Evolutionary conservation across 2,888 invertebrate genomes (phyloP), one percentile per base, ranked within the genome.

Genomic region (Trilocha varians): DNA sequence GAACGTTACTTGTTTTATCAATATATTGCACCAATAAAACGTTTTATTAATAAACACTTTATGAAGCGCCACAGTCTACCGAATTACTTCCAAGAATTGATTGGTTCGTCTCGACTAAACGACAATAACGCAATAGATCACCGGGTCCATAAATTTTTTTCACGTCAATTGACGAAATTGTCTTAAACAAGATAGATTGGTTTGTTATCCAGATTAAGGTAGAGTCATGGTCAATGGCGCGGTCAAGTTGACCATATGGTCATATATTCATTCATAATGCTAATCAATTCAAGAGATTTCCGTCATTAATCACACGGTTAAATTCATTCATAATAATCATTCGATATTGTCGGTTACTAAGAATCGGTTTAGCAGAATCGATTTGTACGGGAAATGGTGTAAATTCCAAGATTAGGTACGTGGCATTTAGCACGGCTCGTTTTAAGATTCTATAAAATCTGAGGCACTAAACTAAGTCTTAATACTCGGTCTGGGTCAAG

Each of bases 231-330:
- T n/a, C n/a, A n/a, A 5, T 2, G 11, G 6, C 25, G 6, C 25
- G 25, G 25, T 25, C 6, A 9, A 2, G 8, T 51, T 54, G 48
- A 51, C 39, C 41, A 44, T 49, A 54, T 41, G 47, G 50, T 43
- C 49, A 51, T 51, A 50, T 52, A 52, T 50, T 49, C 48, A 40
- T 47, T 42, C 60, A 60, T 59, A 65, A 65, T 68, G 73, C 70
- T 55, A 62, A 62, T 59, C 47, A 57, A 64, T 57, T 51, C 55
- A 52, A 63, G 60, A 62, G 62, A 63, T 75, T 80, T 75, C 77
- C 77, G 66, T 68, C 64, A 70, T 70, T 70, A 74, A 79, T 79
- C 70, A 71, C 62, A 71, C 68, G 70, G 65, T 58, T 70, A 70
- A 75, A 78, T 78, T 67, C 72, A 76, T 78, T 67, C 64, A 62